Conservation (phyloP, 2,888 invertebrate genomes). For the Ommatoiulus sabulosus region DNA sequence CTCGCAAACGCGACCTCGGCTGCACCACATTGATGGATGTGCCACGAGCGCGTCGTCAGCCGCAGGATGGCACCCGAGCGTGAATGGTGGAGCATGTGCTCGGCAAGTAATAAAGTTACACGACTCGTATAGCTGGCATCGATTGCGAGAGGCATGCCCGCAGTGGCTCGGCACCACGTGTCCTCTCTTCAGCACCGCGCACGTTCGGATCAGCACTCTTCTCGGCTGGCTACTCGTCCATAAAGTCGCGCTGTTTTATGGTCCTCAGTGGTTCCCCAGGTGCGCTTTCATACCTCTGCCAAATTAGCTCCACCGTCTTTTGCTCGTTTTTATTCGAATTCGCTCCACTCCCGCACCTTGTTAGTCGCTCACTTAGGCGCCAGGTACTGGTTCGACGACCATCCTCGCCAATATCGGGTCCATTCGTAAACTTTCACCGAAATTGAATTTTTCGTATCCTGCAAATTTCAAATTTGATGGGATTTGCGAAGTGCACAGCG, state of each 20-base stretch:
- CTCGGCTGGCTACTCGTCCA: constrained; percentile 23
- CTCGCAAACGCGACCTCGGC: not conserved
- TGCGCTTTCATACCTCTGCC: constrained; percentile 20
- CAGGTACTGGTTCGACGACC: not conserved
- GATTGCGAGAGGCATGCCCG: not conserved
- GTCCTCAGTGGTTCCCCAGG: constrained; percentile 31
- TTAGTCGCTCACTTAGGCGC: not conserved
- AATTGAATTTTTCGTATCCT: constrained; percentile 33
- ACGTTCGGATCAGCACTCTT: not conserved
- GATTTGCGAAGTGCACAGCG: not conserved
- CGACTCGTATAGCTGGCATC: not conserved
- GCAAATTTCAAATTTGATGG: not conserved
- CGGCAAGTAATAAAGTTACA: constrained; percentile 14
- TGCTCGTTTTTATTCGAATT: not conserved
- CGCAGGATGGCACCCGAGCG: not conserved
- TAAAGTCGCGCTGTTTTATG: constrained; percentile 5
- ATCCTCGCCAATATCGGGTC: constrained; percentile 14
- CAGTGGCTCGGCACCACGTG: not conserved
- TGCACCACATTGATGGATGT: not conserved
- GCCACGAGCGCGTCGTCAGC: not conserved
- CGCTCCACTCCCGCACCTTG: not conserved
- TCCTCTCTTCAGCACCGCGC: not conserved
- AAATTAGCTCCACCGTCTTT: constrained; percentile 1
- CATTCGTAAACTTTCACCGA: constrained; percentile 22
- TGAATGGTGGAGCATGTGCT: not conserved